phyloP scores from a whole-genome alignment of 2,888 invertebrate species.

The Latheticus oryzae region DNA sequence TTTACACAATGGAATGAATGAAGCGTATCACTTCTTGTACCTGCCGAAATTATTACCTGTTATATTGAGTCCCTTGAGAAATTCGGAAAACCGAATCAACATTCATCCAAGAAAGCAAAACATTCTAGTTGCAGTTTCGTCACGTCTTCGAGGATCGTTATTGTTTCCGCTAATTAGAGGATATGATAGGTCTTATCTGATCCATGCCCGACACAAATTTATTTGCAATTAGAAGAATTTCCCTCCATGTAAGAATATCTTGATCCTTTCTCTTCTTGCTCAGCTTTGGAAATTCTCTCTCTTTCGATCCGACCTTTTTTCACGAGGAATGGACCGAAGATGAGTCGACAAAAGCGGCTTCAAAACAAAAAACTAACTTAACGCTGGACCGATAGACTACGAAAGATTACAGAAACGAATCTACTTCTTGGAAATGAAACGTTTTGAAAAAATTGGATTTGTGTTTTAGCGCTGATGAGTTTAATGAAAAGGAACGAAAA shows the following conservation, averaged over 20 bases:
- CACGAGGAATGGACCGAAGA: slow-evolving; percentile 9
- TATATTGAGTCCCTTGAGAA: slow-evolving; percentile 16
- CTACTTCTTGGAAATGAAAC: slow-evolving; percentile 15
- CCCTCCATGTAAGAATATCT: slow-evolving; percentile 22
- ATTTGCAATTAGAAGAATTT: slow-evolving; percentile 38
- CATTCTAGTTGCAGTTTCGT: slow-evolving; percentile 5
- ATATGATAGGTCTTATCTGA: slow-evolving; percentile 31
- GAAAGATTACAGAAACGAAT: slow-evolving; percentile 18
- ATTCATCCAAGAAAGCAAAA: too few species aligned
- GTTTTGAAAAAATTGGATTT: slow-evolving; percentile 22
- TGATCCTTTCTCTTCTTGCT: slow-evolving; percentile 37
- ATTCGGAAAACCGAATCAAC: slow-evolving; percentile 9
- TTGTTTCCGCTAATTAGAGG: slow-evolving; percentile 32
- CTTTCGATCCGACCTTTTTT: slow-evolving; percentile 3
- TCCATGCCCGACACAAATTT: slow-evolving; percentile 38
- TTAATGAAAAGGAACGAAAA: slow-evolving; percentile 16
- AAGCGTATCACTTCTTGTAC: slow-evolving; percentile 41
- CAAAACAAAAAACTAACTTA: slow-evolving; percentile 12
- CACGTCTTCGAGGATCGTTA: slow-evolving; percentile 9
- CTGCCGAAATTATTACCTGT: slow-evolving; percentile 43
- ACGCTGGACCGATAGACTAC: slow-evolving; percentile 27
- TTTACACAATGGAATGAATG: slow-evolving; percentile 39
- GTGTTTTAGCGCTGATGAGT: slow-evolving; percentile 23
- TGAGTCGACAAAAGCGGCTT: slow-evolving; percentile 24
- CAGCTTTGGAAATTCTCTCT: slow-evolving; percentile 26